Conservation (phyloP, 2,888 invertebrate genomes). For the Sarcophaga carnaria region DNA sequence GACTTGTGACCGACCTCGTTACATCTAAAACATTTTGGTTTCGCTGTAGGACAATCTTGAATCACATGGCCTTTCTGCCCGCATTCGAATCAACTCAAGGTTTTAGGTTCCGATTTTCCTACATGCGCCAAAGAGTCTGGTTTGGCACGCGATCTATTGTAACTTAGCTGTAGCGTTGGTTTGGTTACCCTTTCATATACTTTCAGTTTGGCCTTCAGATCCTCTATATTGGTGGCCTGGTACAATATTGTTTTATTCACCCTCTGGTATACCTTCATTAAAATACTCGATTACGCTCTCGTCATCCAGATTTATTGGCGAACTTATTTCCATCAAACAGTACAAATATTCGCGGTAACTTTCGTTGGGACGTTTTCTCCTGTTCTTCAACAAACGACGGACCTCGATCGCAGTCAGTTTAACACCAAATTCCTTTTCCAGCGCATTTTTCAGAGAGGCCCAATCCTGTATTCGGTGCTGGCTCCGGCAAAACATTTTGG, state of each 20-base stretch:
- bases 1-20: slow-evolving; percentile 23
- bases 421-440: slow-evolving; percentile 52
- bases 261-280: slow-evolving; percentile 55
- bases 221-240: slow-evolving; percentile 31
- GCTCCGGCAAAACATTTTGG: slow-evolving; percentile 59
- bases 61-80: slow-evolving; percentile 13
- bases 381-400: slow-evolving; percentile 34
- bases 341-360: slow-evolving; percentile 52
- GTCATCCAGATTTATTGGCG: slow-evolving; percentile 59
- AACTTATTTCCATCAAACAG: slow-evolving; percentile 44
- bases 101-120: neutral
- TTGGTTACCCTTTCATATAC: slow-evolving; percentile 52
- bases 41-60: neutral
- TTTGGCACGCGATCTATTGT: neutral
- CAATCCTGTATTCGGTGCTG: slow-evolving; percentile 33
- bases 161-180: slow-evolving; percentile 1
- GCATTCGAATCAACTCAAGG: slow-evolving; percentile 12
- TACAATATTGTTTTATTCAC: slow-evolving; percentile 42
- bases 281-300: slow-evolving; percentile 61
- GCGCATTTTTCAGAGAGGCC: slow-evolving; percentile 27
- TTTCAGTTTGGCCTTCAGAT: slow-evolving; percentile 30
- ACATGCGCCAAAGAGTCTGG: neutral
- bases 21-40: slow-evolving; percentile 30
- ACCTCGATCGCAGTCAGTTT: slow-evolving; percentile 48
- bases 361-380: slow-evolving; percentile 42